Evolutionary conservation across 2,113 vertebrate genomes (phyloP), one percentile per base, ranked within the genome.

Genomic region (Ardeotis arabs): DNA sequence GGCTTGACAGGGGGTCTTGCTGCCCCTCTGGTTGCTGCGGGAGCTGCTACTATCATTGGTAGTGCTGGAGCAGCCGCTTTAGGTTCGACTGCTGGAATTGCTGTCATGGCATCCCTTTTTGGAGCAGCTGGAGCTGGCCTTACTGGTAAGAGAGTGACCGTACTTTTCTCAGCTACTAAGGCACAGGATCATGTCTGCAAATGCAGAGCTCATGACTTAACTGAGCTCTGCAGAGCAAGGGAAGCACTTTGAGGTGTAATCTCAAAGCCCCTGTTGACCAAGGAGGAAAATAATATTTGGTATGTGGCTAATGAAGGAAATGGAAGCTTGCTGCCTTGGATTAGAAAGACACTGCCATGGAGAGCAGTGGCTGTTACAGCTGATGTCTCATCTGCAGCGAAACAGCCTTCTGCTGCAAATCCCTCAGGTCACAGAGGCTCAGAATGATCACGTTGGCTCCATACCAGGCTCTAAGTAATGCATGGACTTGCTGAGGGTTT

Each of bases 1-100:
- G 99, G 99, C 69, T 97, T 99, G 96, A 99, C 99, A 0, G 99
- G 99, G n/a, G 99, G 99, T 10, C 97, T 99, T 50, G 99, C 99
- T 14, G 99, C 99, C 31, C 99, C 99, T 4, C 93, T 99, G 25
- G 98, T 99, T 56, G 99, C 99, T 7, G 99, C 99, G 0, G 99
- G 99, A 35, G 99, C 99, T 1, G 98, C 99, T 0, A 98, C 99
- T 0, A 94, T 99, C 89, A 98, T 99, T 1, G 99, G 99, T 45
- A 99, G 99, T 2, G 98, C 99, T 1, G 99, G 99, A n/a, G 99
- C 99, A 2, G 99, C 99, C 1, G 99, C 98, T 44, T 96, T 99
- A 91, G 99, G 98, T 52, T 99, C 99, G 0, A 98, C 97, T 18
- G 98, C 99, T 4, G 99, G 99, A 70, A 99, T 99, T 29, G 99